Percentiles rank a stretch among this genome's conserved stretches.
These are phyloP conservation scores for Drosophila obscura DNA, from an alignment of 1,140 invertebrate genomes.

Conservation along the genomic window DNA sequence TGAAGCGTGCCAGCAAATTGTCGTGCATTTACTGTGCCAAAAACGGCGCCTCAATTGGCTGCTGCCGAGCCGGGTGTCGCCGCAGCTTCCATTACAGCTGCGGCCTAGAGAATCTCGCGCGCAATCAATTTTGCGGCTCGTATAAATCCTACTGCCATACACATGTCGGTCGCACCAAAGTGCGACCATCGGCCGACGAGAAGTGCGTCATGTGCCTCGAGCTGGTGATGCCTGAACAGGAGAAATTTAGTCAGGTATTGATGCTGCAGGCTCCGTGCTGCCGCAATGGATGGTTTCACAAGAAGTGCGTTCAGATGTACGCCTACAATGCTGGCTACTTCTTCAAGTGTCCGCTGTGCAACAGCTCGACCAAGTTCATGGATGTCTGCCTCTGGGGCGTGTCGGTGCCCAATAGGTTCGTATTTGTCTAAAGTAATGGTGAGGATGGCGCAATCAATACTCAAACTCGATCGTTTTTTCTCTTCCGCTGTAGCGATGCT, in stretches of 20 bases:
- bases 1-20: constrained; percentile 1
- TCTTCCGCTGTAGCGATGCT: constrained; percentile 30
- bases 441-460: neutral
- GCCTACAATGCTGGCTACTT: constrained; percentile 62
- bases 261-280: constrained; percentile 44
- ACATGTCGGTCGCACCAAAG: constrained; percentile 4
- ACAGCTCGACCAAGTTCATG: constrained; percentile 24
- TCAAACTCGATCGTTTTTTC: neutral
- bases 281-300: constrained; percentile 60
- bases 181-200: neutral
- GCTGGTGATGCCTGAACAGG: fast-evolving
- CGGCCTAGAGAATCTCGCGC: constrained; percentile 17
- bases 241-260: constrained; percentile 21
- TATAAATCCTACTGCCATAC: constrained; percentile 50
- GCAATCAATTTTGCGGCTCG: constrained; percentile 31
- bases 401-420: constrained; percentile 48
- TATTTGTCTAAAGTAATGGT: neutral
- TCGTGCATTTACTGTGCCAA: constrained; percentile 36
- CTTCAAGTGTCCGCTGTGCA: constrained; percentile 68
- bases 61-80: constrained; percentile 22
- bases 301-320: constrained; percentile 46
- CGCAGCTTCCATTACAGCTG: constrained; percentile 53
- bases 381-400: constrained; percentile 38
- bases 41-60: constrained; percentile 48
- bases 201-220: constrained; percentile 54